phyloP scores from a whole-genome alignment of 2,113 vertebrate species.

The Apistogramma diplotaenia region DNA sequence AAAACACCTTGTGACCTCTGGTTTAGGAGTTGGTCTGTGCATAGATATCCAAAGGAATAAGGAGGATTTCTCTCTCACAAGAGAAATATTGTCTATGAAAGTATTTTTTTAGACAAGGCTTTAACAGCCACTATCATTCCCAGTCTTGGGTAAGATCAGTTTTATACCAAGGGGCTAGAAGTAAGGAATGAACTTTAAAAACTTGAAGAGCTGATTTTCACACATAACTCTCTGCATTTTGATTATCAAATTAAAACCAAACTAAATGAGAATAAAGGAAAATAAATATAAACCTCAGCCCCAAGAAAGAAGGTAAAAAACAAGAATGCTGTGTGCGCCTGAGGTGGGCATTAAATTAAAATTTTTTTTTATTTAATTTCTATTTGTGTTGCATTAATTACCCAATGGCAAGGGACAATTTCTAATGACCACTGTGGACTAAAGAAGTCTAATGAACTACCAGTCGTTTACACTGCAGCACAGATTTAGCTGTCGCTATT shows the following conservation, averaged over 20 bases:
- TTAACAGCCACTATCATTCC: too few species aligned
- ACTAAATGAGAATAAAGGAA: not conserved
- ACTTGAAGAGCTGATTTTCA: not conserved
- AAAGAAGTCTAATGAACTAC: not conserved
- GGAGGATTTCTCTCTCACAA: constrained; percentile 25
- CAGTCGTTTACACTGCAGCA: not conserved
- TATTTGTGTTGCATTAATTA: not conserved
- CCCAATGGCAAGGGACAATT: not conserved
- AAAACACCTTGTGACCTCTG: constrained; percentile 50
- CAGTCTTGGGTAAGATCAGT: not conserved
- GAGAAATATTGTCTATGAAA: not conserved
- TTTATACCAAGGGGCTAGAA: not conserved
- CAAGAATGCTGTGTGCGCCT: not conserved
- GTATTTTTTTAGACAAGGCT: too few species aligned
- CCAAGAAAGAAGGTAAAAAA: not conserved
- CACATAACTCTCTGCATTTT: not conserved
- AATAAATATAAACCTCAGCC: not conserved
- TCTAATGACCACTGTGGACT: not conserved
- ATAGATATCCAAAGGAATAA: constrained; percentile 26
- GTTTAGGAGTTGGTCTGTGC: constrained; percentile 43
- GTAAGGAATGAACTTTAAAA: not conserved
- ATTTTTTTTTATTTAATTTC: not conserved
- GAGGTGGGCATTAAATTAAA: not conserved
- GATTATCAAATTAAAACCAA: not conserved
- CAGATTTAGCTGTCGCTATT: not conserved